phyloP scores from a whole-genome alignment of 2,113 vertebrate species.

The Cavia porcellus region DNA sequence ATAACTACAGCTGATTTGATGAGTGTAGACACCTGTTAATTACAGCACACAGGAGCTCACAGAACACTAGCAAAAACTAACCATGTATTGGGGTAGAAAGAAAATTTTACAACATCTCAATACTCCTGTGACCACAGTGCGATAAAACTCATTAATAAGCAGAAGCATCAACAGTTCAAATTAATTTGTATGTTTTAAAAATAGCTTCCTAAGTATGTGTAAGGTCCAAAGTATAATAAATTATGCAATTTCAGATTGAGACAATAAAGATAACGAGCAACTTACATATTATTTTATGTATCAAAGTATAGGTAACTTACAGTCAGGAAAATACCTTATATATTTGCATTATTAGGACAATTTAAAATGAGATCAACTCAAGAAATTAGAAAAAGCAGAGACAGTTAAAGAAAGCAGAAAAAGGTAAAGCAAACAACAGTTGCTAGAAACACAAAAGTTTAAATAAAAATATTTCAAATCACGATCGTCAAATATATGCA shows the following conservation, averaged over 20 bases:
- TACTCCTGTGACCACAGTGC: neutral
- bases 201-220: neutral
- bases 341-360: conserved; percentile 19
- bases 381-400: conserved; percentile 11
- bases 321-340: neutral
- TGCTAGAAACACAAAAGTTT: neutral
- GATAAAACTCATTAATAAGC: neutral
- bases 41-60: neutral
- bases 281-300: neutral
- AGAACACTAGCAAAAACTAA: neutral
- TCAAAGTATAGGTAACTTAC: neutral
- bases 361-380: neutral
- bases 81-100: neutral
- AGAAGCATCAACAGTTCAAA: conserved; percentile 6
- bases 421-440: neutral
- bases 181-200: neutral
- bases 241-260: neutral
- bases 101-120: neutral
- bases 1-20: neutral
- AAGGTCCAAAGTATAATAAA: neutral
- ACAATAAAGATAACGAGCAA: neutral
- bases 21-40: neutral
- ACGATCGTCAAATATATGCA: neutral
- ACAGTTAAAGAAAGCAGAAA: neutral
- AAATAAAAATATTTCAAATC: conserved; percentile 11